A percentile compares a stretch with the other conserved stretches of the same genome.
These are phyloP conservation scores for Athalia rosae DNA, from an alignment of 2,888 invertebrate genomes.

Conservation along the genomic window DNA sequence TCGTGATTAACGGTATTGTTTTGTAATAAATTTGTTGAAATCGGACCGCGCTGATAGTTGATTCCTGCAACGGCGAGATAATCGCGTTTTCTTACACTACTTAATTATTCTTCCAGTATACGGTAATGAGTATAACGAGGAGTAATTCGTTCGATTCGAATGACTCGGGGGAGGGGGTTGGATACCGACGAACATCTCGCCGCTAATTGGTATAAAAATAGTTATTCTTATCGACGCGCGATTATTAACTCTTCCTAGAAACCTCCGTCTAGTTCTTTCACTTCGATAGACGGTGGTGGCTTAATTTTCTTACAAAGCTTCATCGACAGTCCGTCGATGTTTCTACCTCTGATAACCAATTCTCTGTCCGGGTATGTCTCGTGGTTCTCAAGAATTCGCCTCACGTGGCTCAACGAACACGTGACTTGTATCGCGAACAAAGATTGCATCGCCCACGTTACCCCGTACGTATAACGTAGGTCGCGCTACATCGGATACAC, in stretches of 20 bases:
- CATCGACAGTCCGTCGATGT: neutral
- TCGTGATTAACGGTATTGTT: too few relatives aligned
- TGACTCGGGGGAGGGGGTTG: too few relatives aligned
- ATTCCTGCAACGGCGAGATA: too few relatives aligned
- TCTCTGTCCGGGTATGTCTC: slow-evolving; percentile 14
- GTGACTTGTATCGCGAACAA: slow-evolving; percentile 37
- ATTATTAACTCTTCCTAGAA: neutral
- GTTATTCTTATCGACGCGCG: too few relatives aligned
- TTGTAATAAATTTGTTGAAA: too few relatives aligned
- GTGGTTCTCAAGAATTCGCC: slow-evolving; percentile 12
- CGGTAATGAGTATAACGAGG: too few relatives aligned
- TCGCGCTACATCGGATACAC: neutral
- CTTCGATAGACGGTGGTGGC: neutral
- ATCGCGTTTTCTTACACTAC: too few relatives aligned
- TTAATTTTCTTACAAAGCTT: neutral
- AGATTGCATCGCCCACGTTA: slow-evolving; percentile 28
- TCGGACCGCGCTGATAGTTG: too few relatives aligned
- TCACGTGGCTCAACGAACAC: slow-evolving; percentile 23
- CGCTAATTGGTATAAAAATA: too few relatives aligned
- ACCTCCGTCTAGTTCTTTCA: neutral
- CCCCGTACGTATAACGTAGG: slow-evolving; percentile 9
- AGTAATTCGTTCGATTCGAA: too few relatives aligned
- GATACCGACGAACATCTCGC: too few relatives aligned
- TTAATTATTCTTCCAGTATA: too few relatives aligned
- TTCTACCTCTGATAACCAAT: slow-evolving; percentile 23